Base-by-base conservation (phyloP, 2,797 vertebrate species). In the Sebastolobus alascanus region DNA sequence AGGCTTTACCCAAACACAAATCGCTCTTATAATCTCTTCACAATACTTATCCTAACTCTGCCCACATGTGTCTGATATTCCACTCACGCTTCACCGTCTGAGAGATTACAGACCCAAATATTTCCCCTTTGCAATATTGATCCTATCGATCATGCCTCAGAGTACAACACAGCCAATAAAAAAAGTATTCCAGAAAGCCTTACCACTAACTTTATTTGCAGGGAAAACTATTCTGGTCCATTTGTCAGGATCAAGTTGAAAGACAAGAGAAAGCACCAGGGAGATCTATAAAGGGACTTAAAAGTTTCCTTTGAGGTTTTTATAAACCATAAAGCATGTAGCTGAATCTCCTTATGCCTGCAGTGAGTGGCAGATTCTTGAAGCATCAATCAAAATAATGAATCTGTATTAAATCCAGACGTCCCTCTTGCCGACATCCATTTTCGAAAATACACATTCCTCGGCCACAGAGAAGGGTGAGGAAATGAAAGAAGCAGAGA, bases 381-480 rank as follows among this genome's bases (percentile, higher is more conserved):
- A 69, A 43, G 83, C 84, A 92, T 93, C 89, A 90, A 83, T 94
- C 91, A 94, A 88, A 93, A 81, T 90, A 90, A 92, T 90, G 82
- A 92, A 90, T 85, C 76, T 78, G 40, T 80, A 87, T 90, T 89
- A 90, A 86, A 90, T 90, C 84, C 84, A 84, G 75, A 81, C 22
- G n/a, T 84, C 73, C 75, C 74, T 63, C 35, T 46, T 14, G 55
- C 75, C 87, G 87, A 88, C 75, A 84, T 83, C 43, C 68, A 82
- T 82, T 89, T 87, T 79, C 4, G 6, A 80, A 89, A 84, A 84
- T 78, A 68, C 71, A 80, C 74, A 82, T 85, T 87, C 78, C 50
- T 64, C 12, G 5, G 43, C 59, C 66, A 65, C 8, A 33, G 33
- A 58, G 55, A 20, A 56, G 18, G 3, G 14, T 27, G 22, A 37